These are phyloP conservation scores for Chloroceryle inda DNA, from an alignment of 2,797 vertebrate species.

Conservation along the genomic window DNA sequence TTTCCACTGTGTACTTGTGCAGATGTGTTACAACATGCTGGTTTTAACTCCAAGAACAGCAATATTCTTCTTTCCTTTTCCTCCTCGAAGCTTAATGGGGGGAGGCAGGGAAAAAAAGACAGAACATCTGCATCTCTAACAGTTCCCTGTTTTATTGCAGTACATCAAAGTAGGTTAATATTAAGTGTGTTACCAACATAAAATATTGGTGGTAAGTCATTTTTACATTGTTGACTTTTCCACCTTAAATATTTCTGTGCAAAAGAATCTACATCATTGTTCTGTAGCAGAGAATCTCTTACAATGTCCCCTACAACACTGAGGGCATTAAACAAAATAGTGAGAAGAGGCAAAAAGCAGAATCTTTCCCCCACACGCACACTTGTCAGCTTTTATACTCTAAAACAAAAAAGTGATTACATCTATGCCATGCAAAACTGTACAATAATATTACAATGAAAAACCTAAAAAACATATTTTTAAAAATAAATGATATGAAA, in stretches of 20 bases:
- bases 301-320: conserved; percentile 88
- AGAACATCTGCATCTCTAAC: conserved; percentile 82
- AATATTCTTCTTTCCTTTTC: not conserved
- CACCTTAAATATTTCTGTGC: conserved; percentile 98
- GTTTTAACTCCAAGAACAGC: not conserved
- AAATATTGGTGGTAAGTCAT: conserved; percentile 88
- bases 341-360: conserved; percentile 82
- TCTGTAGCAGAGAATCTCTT: conserved; percentile 91
- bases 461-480: conserved; percentile 81
- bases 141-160: conserved; percentile 97
- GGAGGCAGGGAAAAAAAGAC: conserved; percentile 51
- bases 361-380: conserved; percentile 73
- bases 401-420: conserved; percentile 90
- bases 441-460: conserved; percentile 97
- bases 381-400: conserved; percentile 82
- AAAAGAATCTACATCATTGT: conserved; percentile 92
- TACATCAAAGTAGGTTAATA: conserved; percentile 97
- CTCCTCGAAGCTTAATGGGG: not conserved
- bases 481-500: conserved; percentile 90
- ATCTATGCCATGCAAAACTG: conserved; percentile 98
- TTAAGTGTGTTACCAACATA: conserved; percentile 90
- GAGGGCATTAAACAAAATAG: conserved; percentile 85
- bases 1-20: not conserved
- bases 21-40: not conserved
- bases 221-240: conserved; percentile 87